A percentile compares a stretch with the other conserved stretches of the same genome.
Conservation (phyloP, 2,113 vertebrate genomes). For the Alligator sinensis region DNA sequence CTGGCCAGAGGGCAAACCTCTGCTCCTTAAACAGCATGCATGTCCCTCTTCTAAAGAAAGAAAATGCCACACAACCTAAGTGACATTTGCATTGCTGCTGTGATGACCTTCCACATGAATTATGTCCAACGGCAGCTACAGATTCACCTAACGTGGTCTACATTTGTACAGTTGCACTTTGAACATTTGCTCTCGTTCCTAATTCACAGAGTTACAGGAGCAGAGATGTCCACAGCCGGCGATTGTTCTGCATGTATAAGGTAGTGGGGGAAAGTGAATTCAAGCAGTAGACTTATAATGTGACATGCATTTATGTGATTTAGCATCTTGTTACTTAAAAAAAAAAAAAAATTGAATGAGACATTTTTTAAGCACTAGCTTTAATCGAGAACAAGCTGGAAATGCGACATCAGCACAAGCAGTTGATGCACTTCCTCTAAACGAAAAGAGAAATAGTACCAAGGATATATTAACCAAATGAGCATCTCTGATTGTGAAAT, state of each 20-base stretch:
- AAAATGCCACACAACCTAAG: background rate
- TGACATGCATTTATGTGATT: background rate
- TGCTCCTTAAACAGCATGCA: background rate
- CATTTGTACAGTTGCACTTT: background rate
- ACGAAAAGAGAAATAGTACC: background rate
- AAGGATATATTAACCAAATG: background rate
- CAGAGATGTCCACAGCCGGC: fast-evolving
- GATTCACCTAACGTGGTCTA: background rate
- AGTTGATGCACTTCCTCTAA: constrained; percentile 2
- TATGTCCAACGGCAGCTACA: background rate
- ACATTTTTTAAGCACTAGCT: background rate
- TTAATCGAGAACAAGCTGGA: background rate
- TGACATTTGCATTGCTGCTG: background rate
- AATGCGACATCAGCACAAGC: background rate
- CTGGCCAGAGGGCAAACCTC: background rate
- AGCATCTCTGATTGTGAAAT: constrained; percentile 3
- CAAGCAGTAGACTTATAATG: background rate
- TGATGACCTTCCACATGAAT: constrained; percentile 5
- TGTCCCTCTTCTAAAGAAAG: background rate
- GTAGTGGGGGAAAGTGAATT: background rate
- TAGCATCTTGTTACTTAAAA: background rate
- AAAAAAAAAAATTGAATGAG: background rate
- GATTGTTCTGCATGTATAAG: background rate
- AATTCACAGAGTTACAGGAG: background rate
- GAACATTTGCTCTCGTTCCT: background rate